A percentile compares a stretch with the other conserved stretches of the same genome.
phyloP scores from a whole-genome alignment of 2,888 invertebrate genomes.

The Ctenicera cuprea region DNA sequence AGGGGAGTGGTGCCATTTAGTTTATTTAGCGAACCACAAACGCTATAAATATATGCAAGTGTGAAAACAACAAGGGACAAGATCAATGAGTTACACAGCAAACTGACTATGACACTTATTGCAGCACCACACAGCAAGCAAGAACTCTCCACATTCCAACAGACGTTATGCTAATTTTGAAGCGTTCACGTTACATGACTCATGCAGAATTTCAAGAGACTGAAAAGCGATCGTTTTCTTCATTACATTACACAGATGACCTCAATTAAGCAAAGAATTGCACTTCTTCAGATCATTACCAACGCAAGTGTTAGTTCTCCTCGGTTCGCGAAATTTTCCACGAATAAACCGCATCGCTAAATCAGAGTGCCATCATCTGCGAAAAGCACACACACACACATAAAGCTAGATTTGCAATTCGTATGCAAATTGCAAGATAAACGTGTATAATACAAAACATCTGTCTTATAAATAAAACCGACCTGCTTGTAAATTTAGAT shows the following conservation, averaged over 20 bases:
- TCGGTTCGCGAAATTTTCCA: background rate
- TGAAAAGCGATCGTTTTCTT: slow-evolving; percentile 10
- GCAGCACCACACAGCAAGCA: slow-evolving; percentile 51
- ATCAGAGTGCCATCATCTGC: slow-evolving; percentile 6
- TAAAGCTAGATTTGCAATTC: slow-evolving; percentile 13
- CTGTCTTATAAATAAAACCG: slow-evolving; percentile 27
- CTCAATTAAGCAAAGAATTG: slow-evolving; percentile 3
- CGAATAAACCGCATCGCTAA: background rate
- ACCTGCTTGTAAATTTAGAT: slow-evolving; percentile 10
- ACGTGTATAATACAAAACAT: slow-evolving; percentile 25
- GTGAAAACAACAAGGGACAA: slow-evolving; percentile 25
- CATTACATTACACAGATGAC: slow-evolving; percentile 28
- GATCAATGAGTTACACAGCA: slow-evolving; percentile 50
- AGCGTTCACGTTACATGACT: slow-evolving; percentile 27
- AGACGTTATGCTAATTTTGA: slow-evolving; percentile 56
- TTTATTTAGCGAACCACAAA: background rate
- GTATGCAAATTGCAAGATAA: slow-evolving; percentile 24
- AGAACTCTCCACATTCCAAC: slow-evolving; percentile 56
- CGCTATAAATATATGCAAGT: slow-evolving; percentile 14
- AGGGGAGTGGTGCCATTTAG: background rate
- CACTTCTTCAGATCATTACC: slow-evolving; percentile 8
- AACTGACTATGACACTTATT: slow-evolving; percentile 56
- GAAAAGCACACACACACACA: background rate
- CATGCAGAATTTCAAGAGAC: slow-evolving; percentile 11
- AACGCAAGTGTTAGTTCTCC: background rate